Conservation (phyloP, 2,888 invertebrate species). For the Platycheirus rosarum region DNA sequence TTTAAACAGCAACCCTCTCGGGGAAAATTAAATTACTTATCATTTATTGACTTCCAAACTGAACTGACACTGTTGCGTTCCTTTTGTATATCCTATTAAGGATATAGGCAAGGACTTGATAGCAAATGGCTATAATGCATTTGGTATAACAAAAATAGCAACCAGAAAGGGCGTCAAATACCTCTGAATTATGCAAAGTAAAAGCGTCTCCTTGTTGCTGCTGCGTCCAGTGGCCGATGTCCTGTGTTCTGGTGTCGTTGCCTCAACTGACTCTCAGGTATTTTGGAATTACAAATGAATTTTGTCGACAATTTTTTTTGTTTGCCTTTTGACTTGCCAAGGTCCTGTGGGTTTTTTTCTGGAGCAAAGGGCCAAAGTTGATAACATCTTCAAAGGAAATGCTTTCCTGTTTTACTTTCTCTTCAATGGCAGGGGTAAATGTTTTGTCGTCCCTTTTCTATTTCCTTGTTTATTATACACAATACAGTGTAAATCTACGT, state of each 20-base stretch:
- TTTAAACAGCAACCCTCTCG: constrained; percentile 10
- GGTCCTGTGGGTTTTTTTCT: constrained; percentile 9
- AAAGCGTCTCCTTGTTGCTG: constrained; percentile 61
- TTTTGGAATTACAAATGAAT: constrained; percentile 72
- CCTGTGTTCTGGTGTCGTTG: constrained; percentile 23
- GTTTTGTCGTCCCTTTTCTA: constrained; percentile 57
- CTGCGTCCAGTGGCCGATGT: constrained; percentile 29
- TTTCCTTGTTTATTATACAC: constrained; percentile 58
- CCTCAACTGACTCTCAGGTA: constrained; percentile 60
- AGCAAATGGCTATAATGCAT: constrained; percentile 41
- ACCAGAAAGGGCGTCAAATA: constrained; percentile 69
- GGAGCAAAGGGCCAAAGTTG: constrained; percentile 62
- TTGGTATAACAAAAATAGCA: constrained; percentile 55
- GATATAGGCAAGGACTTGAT: not conserved
- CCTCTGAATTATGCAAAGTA: constrained; percentile 69
- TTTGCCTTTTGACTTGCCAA: constrained; percentile 58
- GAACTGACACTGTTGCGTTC: constrained; percentile 33
- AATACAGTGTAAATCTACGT: constrained; percentile 64
- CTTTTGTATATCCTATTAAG: not conserved
- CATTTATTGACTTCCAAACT: constrained; percentile 60
- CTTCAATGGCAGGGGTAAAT: constrained; percentile 46
- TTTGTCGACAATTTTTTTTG: constrained; percentile 68
- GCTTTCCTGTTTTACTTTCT: constrained; percentile 54
- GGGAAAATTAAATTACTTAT: constrained; percentile 46
- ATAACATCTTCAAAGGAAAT: constrained; percentile 74